phyloP scores from a whole-genome alignment of 2,888 invertebrate species.

The Frankliniella intonsa region DNA sequence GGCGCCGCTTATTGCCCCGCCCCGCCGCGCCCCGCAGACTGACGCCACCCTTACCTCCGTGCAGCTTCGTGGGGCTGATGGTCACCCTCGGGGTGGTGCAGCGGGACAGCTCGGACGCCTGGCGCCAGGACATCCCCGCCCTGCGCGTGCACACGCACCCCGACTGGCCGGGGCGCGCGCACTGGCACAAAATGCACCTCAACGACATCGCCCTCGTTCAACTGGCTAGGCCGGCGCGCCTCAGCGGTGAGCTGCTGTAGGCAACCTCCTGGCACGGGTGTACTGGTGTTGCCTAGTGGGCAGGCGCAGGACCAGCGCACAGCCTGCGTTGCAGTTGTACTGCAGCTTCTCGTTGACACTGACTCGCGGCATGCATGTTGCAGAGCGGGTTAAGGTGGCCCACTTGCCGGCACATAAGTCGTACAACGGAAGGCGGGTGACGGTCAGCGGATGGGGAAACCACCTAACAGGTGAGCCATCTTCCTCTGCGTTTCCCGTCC shows the following conservation, averaged over 20 bases:
- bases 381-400: background rate
- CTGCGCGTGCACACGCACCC: background rate
- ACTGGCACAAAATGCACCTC: background rate
- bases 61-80: background rate
- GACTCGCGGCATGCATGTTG: background rate
- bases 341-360: too few species aligned
- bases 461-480: background rate
- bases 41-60: background rate
- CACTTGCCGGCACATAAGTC: background rate
- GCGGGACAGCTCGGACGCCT: background rate
- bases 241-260: background rate
- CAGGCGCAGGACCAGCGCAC: too few species aligned
- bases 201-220: background rate
- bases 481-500: background rate
- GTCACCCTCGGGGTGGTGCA: constrained; percentile 9
- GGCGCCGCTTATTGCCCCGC: too few species aligned
- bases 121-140: constrained; percentile 17
- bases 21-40: too few species aligned
- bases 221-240: background rate
- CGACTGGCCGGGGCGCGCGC: background rate
- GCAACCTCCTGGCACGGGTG: too few species aligned
- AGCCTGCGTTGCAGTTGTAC: too few species aligned
- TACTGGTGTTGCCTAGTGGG: too few species aligned
- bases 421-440: background rate
- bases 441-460: background rate